Evolutionary conservation across 2,888 invertebrate genomes (phyloP).

Genomic region (Leptinotarsa peninsularis): DNA sequence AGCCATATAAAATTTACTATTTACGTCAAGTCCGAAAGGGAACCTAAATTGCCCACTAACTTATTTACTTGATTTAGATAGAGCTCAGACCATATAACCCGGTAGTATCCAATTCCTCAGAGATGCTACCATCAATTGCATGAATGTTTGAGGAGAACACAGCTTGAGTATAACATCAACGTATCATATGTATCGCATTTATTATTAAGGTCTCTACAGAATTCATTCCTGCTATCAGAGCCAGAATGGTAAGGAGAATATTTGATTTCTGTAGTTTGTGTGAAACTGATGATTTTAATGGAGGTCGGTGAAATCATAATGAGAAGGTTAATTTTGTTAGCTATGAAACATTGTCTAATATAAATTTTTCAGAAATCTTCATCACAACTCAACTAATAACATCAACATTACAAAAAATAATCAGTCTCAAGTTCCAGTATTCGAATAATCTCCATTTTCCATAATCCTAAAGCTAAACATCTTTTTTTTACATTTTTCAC

Average conservation of each 20-base stretch:
- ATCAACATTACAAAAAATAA: too few relatives aligned
- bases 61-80: neutral
- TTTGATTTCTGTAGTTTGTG: neutral
- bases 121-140: conserved; percentile 3
- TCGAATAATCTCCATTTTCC: too few relatives aligned
- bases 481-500: too few relatives aligned
- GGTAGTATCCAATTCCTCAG: conserved; percentile 1
- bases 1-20: too few relatives aligned
- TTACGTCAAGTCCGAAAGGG: too few relatives aligned
- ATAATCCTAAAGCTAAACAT: too few relatives aligned
- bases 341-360: too few relatives aligned
- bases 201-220: conserved; percentile 21
- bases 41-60: neutral
- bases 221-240: conserved; percentile 20
- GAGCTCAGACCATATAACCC: conserved; percentile 1
- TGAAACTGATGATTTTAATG: neutral
- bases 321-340: neutral
- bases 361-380: too few relatives aligned
- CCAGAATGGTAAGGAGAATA: conserved; percentile 9
- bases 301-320: neutral
- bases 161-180: neutral
- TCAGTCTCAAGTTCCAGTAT: too few relatives aligned
- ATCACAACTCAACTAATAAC: too few relatives aligned
- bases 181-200: conserved; percentile 22
- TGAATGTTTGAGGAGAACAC: conserved; percentile 16